phyloP scores from a whole-genome alignment of 2,888 invertebrate species.

The Pollenia griseotomentosa region DNA sequence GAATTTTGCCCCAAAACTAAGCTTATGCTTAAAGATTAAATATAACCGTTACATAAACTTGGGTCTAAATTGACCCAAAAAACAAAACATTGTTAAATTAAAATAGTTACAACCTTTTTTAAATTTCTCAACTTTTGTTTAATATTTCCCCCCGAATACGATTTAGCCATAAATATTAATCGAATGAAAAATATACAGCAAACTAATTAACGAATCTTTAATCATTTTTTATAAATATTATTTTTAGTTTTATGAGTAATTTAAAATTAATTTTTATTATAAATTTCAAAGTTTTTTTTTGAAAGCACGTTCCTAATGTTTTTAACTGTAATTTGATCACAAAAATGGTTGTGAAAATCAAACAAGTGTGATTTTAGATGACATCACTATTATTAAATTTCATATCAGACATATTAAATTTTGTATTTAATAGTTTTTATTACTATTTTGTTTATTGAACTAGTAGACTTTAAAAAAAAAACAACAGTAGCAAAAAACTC shows the following conservation, averaged over 20 bases:
- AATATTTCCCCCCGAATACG: too few relatives aligned
- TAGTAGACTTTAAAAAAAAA: background rate
- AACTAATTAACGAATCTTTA: too few relatives aligned
- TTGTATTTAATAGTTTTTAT: conserved; percentile 2
- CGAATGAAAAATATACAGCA: too few relatives aligned
- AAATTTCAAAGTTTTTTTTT: background rate
- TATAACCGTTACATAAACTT: too few relatives aligned
- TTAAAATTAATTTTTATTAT: conserved; percentile 8
- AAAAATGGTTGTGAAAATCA: conserved; percentile 31
- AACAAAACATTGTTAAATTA: too few relatives aligned
- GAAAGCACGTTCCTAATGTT: conserved; percentile 31
- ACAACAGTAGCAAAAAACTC: background rate
- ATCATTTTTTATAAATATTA: too few relatives aligned
- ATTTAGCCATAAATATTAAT: too few relatives aligned
- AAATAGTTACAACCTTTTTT: too few relatives aligned
- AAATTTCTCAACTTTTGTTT: too few relatives aligned
- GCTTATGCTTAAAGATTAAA: too few relatives aligned
- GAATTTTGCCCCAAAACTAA: too few relatives aligned
- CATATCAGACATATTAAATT: conserved; percentile 15
- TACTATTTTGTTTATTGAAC: conserved; percentile 13
- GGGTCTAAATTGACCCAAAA: too few relatives aligned
- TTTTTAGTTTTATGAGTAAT: conserved; percentile 5
- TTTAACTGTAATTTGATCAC: conserved; percentile 55
- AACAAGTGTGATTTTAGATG: conserved; percentile 28
- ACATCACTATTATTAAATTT: conserved; percentile 51